Base-by-base conservation (phyloP, 2,797 vertebrate genomes). In the Psittacula echo region DNA sequence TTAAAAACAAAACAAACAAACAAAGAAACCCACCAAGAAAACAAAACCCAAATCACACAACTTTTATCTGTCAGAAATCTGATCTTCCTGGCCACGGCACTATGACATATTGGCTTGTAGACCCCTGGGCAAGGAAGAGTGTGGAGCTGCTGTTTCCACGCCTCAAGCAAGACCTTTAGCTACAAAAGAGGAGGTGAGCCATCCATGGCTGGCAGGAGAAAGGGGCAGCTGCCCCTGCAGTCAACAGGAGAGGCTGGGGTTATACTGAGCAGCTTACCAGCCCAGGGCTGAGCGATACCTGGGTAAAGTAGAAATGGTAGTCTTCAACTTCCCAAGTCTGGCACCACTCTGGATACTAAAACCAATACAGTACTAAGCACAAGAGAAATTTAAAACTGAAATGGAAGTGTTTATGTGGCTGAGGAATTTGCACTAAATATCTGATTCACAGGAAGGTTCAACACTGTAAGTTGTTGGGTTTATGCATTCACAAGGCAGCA, bases 361-460 rank as follows among this genome's bases (percentile, higher is more conserved):
- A 30, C 22, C 64, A 70, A 18, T 2, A 0, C 19, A 10, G 32
- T 21, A 18, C 27, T 72, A 0, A 0, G 51, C 64, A 71, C 16
- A 37, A 37, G 58, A 66, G 29, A 50, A 44, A 61, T 45, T 50
- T 29, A 45, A 39, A 74, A 41, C 23, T 62, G 48, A 81, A 81
- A 81, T 7, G 11, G 20, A 62, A 89, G 16, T 1, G 0, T 19
- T 15, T 13, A 13, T 0, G 1, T 11, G 2, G 8, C 21, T 54
- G 20, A 73, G 39, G n/a, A 77, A 62, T 73, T 88, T 76, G 26
- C 53, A 21, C 22, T 32, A 42, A 37, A 13, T 32, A 16, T 9
- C 41, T 2, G 3, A 45, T 16, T 20, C 17, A n/a, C 8, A 53
- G 45, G 23, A 47, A 60, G 19, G 34, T 77, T 77, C 44, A 64